Conservation (phyloP, 2,797 vertebrate species). For the Lacerta agilis region DNA sequence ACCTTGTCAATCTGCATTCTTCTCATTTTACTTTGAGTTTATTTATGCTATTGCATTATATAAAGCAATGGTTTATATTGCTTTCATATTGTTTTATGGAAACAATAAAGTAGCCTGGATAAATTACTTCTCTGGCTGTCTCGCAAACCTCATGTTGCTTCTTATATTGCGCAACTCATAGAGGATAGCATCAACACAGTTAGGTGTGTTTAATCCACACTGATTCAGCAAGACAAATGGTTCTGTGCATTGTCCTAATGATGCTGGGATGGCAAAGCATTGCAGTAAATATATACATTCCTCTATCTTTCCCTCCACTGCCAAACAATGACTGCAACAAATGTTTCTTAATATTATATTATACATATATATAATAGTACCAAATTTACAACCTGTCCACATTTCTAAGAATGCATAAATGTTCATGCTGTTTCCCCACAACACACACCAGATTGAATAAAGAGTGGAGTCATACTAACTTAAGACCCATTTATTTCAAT, state of each 20-base stretch:
- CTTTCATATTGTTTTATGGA: slow-evolving; percentile 7
- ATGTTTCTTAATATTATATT: background rate
- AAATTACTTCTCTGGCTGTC: background rate
- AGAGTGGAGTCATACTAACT: too few species aligned
- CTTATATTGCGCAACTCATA: background rate
- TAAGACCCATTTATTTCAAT: too few species aligned
- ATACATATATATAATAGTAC: too few species aligned
- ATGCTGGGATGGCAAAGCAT: background rate
- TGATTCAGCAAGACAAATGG: background rate
- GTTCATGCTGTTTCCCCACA: background rate
- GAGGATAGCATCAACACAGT: background rate
- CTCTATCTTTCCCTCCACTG: background rate
- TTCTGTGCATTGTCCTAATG: background rate
- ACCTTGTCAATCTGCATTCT: slow-evolving; percentile 1
- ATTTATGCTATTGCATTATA: slow-evolving; percentile 3
- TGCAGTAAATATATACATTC: background rate
- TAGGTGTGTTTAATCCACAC: too few species aligned
- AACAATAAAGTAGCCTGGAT: slow-evolving; percentile 23
- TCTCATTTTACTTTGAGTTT: slow-evolving; percentile 25
- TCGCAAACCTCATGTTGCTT: background rate
- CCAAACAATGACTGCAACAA: background rate
- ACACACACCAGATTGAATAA: too few species aligned
- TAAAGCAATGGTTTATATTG: too few species aligned
- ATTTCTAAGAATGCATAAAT: background rate
- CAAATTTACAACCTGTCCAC: background rate